Conservation (phyloP, 2,888 invertebrate species). For the Eupithecia subfuscata region DNA sequence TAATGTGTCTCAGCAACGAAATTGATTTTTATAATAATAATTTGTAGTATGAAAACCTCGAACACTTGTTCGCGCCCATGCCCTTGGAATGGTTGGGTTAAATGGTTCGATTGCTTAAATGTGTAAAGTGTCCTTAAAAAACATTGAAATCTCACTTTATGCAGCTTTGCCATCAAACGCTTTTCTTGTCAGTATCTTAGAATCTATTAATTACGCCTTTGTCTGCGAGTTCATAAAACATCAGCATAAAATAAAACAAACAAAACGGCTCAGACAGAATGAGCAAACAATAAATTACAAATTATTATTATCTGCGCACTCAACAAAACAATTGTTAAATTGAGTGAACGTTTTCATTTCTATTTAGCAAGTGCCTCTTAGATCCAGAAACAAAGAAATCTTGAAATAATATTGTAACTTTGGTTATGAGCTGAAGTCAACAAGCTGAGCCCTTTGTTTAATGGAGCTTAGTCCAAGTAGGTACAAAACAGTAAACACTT, state of each 20-base stretch:
- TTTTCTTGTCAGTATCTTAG: neutral
- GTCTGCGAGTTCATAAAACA: neutral
- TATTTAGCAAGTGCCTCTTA: slow-evolving; percentile 25
- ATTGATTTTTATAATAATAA: neutral
- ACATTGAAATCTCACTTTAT: neutral
- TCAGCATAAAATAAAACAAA: slow-evolving; percentile 1
- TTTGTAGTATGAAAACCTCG: neutral
- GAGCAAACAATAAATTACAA: slow-evolving; percentile 19
- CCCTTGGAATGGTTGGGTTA: neutral
- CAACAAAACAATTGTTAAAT: slow-evolving; percentile 22
- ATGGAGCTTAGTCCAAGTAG: slow-evolving; percentile 33
- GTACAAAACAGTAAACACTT: slow-evolving; percentile 34
- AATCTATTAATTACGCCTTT: neutral
- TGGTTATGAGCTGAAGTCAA: slow-evolving; percentile 25
- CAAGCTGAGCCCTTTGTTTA: slow-evolving; percentile 28
- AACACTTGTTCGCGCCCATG: neutral
- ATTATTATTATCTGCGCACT: slow-evolving; percentile 14
- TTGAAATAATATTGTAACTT: slow-evolving; percentile 8
- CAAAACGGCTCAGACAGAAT: slow-evolving; percentile 11
- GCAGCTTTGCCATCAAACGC: neutral
- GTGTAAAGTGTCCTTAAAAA: neutral
- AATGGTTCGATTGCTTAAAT: neutral
- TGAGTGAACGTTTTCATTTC: slow-evolving; percentile 21
- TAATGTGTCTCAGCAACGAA: too few relatives aligned
- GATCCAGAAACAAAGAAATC: slow-evolving; percentile 26